These are phyloP conservation scores for Chrysomela aeneicollis DNA, from an alignment of 2,888 invertebrate species.

Conservation along the genomic window DNA sequence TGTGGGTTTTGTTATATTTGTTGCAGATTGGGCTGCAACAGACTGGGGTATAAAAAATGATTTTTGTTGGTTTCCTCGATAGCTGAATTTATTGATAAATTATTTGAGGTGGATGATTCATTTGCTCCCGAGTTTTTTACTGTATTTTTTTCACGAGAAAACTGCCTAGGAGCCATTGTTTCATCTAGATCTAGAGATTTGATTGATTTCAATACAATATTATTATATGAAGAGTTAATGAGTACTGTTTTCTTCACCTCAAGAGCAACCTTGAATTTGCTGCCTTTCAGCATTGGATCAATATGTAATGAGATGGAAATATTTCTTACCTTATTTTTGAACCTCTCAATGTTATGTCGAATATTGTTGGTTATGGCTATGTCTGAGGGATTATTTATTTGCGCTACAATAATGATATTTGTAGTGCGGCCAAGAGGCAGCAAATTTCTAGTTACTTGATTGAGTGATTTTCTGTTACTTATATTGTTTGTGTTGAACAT, in stretches of 20 bases:
- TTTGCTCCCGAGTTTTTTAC: constrained; percentile 10
- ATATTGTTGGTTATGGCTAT: not conserved
- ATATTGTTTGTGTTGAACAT: constrained; percentile 11
- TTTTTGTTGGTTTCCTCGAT: too few relatives aligned
- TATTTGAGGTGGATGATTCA: not conserved
- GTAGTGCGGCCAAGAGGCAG: constrained; percentile 5
- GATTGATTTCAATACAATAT: constrained; percentile 11
- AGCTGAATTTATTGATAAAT: constrained; percentile 11
- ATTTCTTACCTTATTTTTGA: constrained; percentile 6
- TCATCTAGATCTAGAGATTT: not conserved
- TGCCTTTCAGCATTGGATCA: constrained; percentile 16
- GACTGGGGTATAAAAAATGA: too few relatives aligned
- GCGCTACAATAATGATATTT: not conserved
- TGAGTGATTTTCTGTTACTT: constrained; percentile 7
- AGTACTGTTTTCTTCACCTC: not conserved
- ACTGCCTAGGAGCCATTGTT: constrained; percentile 12
- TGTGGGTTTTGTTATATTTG: too few relatives aligned
- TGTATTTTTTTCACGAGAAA: constrained; percentile 2
- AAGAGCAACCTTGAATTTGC: constrained; percentile 11
- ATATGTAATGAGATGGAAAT: constrained; percentile 10
- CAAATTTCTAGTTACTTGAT: constrained; percentile 12
- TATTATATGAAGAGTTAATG: constrained; percentile 1
- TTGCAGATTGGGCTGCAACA: too few relatives aligned
- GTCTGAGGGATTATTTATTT: not conserved
- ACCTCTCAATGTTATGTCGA: not conserved